Evolutionary conservation across 30 jellyfish, hydroid and myxozoan species (phyloP), one percentile per base, ranked within the genome.

Genomic region (Euphysa ruthae): DNA sequence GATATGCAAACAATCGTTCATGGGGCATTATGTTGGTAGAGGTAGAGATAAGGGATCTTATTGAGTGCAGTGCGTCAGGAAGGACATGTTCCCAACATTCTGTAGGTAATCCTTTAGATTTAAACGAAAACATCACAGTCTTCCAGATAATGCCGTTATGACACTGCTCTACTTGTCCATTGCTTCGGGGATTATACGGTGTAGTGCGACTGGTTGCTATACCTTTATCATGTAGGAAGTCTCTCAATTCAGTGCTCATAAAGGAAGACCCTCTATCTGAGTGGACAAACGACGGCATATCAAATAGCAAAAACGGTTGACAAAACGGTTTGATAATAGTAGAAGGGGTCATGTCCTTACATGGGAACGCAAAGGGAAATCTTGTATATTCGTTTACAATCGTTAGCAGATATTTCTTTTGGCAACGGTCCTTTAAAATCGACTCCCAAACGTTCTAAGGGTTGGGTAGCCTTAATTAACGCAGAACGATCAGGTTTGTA

Each of bases 61-160:
- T n/a, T n/a, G n/a, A n/a, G n/a, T n/a, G 85, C 13, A 82, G 71
- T 16, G 85, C 88, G 50, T 82, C 93, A 55, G 89, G 85, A 25
- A 74, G 56, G 15, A 66, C 87, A 30, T 60, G 63, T 42, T 74
- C 71, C 93, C 95, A 74, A 18, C 49, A 43, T 34, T 49, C 34
- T 16, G 49, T 26, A 1, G 73, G 63, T 27, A 82, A 69, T 26
- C 52, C 35, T 19, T 51, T 69, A 35, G 94, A 61, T 38, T 74
- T 74, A 34, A 63, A 35, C 6, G 91, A 61, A 15, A 81, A 44
- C 8, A 32, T 34, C 18, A 81, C 54, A n/a, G 94, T 69, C 64
- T 73, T 73, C 84, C 94, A 73, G 16, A 73, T 35, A 43, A 57
- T 72, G 16, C 91, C 83, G 43, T 81, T 81, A 21, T 24, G 25